Conservation (phyloP, 2,113 vertebrate genomes). For the Cinclus mexicanus region DNA sequence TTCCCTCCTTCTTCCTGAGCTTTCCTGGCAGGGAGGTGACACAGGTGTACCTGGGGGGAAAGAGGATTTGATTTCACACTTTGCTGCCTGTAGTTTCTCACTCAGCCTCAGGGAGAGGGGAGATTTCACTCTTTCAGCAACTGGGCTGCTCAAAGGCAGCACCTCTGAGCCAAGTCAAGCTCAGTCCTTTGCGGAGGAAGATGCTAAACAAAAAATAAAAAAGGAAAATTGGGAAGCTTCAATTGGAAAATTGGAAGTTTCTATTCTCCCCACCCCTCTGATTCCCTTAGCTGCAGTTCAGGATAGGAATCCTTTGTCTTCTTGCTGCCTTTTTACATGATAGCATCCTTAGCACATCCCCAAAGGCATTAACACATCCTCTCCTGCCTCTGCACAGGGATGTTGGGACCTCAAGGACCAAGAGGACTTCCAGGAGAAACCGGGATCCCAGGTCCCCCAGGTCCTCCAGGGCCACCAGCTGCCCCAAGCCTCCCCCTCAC, state of each 20-base stretch:
- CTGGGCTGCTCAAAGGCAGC: neutral
- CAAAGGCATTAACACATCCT: neutral
- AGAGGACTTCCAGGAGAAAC: slow-evolving; percentile 83
- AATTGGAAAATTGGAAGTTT: neutral
- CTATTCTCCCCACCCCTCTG: neutral
- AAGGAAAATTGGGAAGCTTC: neutral
- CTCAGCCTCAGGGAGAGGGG: neutral
- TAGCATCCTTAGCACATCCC: neutral
- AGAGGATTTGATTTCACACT: neutral
- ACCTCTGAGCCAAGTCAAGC: neutral
- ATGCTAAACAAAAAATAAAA: neutral
- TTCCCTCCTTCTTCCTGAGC: neutral
- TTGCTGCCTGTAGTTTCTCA: neutral
- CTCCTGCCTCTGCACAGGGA: slow-evolving; percentile 67
- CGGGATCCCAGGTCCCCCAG: slow-evolving; percentile 81
- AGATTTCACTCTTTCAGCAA: neutral
- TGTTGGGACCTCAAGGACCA: slow-evolving; percentile 77
- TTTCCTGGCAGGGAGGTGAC: neutral
- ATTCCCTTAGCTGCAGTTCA: neutral
- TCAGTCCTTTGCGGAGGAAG: neutral
- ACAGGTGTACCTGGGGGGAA: neutral
- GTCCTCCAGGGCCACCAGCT: slow-evolving; percentile 82
- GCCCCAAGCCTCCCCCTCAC: slow-evolving; percentile 59
- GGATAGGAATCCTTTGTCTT: neutral
- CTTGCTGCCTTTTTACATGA: neutral